These are phyloP conservation scores for Gasteruption jaculator DNA, from an alignment of 2,888 invertebrate species.

Conservation along the genomic window DNA sequence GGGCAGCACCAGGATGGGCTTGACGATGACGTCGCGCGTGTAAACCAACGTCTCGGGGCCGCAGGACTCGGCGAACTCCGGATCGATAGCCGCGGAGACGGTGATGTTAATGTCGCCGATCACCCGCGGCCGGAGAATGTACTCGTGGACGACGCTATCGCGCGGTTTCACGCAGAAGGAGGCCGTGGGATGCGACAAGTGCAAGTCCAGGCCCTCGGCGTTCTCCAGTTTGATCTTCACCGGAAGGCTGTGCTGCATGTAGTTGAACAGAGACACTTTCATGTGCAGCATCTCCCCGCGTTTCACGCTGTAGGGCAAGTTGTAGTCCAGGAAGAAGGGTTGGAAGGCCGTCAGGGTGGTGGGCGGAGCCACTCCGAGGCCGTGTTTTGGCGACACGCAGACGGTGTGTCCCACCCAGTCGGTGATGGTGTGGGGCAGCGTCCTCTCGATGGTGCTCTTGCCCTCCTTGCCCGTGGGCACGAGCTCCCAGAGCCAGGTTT, in stretches of 20 bases:
- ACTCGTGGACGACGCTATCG: constrained; percentile 42
- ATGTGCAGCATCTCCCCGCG: constrained; percentile 64
- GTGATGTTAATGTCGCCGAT: constrained; percentile 57
- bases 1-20: constrained; percentile 62
- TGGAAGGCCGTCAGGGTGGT: constrained; percentile 59
- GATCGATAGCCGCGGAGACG: constrained; percentile 53
- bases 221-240: constrained; percentile 39
- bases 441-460: constrained; percentile 44
- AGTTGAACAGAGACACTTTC: constrained; percentile 69
- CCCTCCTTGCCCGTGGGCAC: constrained; percentile 52
- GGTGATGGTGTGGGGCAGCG: constrained; percentile 60
- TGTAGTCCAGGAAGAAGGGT: constrained; percentile 71
- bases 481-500: constrained; percentile 68
- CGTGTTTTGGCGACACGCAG: constrained; percentile 54
- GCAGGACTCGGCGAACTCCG: constrained; percentile 49
- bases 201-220: constrained; percentile 36
- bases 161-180: constrained; percentile 39
- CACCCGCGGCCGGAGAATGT: constrained; percentile 33
- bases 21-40: constrained; percentile 60
- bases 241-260: constrained; percentile 64
- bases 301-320: constrained; percentile 63
- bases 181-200: constrained; percentile 27
- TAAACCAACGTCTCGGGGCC: constrained; percentile 53
- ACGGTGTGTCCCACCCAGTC: constrained; percentile 60
- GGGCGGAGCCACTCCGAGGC: constrained; percentile 54